Evolutionary conservation across 2,797 vertebrate species (phyloP), one percentile per base, ranked within the genome.

Genomic region (Sebastes miniatus): DNA sequence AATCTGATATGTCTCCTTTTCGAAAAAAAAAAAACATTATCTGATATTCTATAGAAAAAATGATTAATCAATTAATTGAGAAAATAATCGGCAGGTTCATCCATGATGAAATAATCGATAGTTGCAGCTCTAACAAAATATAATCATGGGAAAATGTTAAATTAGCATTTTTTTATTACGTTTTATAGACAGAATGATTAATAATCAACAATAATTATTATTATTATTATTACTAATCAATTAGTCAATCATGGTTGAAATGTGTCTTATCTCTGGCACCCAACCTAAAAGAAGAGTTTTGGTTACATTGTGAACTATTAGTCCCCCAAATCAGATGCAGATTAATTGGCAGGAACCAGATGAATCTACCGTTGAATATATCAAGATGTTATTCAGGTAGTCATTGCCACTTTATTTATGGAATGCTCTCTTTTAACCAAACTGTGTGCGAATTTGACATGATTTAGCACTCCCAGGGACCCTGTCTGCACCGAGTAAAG

Each of bases 381-480:
- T 78, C 22, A 52, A 29, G n/a, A 73, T 75, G 56, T 77, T 16
- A n/a, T 72, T 76, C 6, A 54, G 36, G 64, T 27, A 63, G 66
- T 34, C 1, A 6, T 20, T 18, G 57, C 43, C 71, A 56, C 34
- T 84, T 50, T 13, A 73, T 64, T 20, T 56, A 14, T 71, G 20
- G 24, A 76, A 22, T 50, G 8, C 2, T 56, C 10, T 50, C 36
- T 70, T 80, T 74, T 36, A 69, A 66, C 39, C 43, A 43, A 79
- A 36, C 27, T 27, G 4, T 58, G 52, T 70, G 58, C 32, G 54
- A 59, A 77, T 66, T n/a, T 77, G 72, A 83, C 70, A 59, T 61
- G 54, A 83, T 80, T 67, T 57, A 61, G 27, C 25, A 14, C 79
- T 80, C 73, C 31, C 32, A 47, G 34, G 73, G 62, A 36, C 29